phyloP scores from a whole-genome alignment of 1,140 invertebrate genomes.

The Aleiodes sp. region DNA sequence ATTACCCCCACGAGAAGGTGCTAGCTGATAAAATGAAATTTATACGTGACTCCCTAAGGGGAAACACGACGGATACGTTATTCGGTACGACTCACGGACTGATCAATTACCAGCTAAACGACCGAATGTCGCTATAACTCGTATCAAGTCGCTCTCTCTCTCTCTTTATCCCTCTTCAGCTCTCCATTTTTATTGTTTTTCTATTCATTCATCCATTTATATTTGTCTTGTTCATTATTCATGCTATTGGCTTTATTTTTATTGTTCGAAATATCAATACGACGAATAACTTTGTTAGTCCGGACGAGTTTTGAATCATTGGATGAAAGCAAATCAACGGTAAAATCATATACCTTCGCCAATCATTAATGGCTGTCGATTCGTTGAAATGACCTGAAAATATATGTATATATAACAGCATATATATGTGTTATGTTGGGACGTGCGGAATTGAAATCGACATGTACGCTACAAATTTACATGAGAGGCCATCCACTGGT shows the following conservation, averaged over 20 bases:
- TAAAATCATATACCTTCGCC: slow-evolving; percentile 19
- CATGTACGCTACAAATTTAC: slow-evolving; percentile 26
- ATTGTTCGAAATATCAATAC: neutral
- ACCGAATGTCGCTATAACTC: slow-evolving; percentile 25
- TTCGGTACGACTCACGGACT: slow-evolving; percentile 23
- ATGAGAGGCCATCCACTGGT: slow-evolving; percentile 7
- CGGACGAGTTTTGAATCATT: neutral
- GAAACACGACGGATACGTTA: slow-evolving; percentile 26
- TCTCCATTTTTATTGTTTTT: neutral
- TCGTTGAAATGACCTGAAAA: slow-evolving; percentile 12
- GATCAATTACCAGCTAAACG: slow-evolving; percentile 36
- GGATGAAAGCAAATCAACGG: slow-evolving; percentile 6
- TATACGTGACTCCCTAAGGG: slow-evolving; percentile 25
- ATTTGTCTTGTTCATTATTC: slow-evolving; percentile 15
- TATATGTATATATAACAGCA: neutral
- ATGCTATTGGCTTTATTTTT: slow-evolving; percentile 16
- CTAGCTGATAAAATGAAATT: slow-evolving; percentile 39
- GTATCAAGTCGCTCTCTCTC: neutral
- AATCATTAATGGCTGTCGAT: slow-evolving; percentile 31
- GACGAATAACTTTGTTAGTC: slow-evolving; percentile 7
- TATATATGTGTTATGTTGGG: slow-evolving; percentile 5
- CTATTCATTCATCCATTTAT: slow-evolving; percentile 5
- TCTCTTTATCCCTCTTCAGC: slow-evolving; percentile 14
- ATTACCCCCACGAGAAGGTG: slow-evolving; percentile 39
- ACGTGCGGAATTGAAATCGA: slow-evolving; percentile 23